Base-by-base conservation (phyloP, 1,140 invertebrate genomes). In the Oryctes rhinoceros region DNA sequence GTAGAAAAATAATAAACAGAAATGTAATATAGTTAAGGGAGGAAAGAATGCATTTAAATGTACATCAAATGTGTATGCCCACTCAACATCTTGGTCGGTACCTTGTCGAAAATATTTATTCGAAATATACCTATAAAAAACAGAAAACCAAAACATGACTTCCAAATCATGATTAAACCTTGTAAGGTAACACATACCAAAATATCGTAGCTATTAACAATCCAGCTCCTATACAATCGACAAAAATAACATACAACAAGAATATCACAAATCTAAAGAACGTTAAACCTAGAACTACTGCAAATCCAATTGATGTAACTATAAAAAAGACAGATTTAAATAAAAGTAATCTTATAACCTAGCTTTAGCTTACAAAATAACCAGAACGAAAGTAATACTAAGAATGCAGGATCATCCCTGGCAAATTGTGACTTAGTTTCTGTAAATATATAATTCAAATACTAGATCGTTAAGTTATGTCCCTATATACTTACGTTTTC, bases 11-110 rank as follows among this genome's bases (percentile, higher is more conserved):
- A 98, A 90, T 88, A 98, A 96, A 84, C 99, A 92, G 83, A 98
- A 94, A 88, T 99, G 98, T 48, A 99, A 90, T 83, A 99, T 93
- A 80, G 98, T 94, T 30, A 99, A 90, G 4, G 97, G 92, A 78
- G 98, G 98, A 89, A 99, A 98, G 88, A 98, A 98, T 7, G 98
- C 98, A 90, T 99, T 99, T 80, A 99, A 91, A 90, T 99, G 98
- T 59, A 99, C 96, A 89, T 99, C 98, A 89, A 99, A 99, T 39
- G 96, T 94, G 89, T 99, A 99, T 2, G 95, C 98, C 98, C 98
- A 99, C 88, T 99, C 98, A 76, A 99, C 97, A 88, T 97, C 95
- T 59, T 93, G 91, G 47, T 87, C 86, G 76, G 86, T 87, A 86
- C 94, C 92, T 84, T 93, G 91, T 75, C 94, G 89, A 84, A 99